A percentile compares a stretch with the other conserved stretches of the same genome.
Conservation (phyloP, 2,888 invertebrate genomes). For the Brachypalpus laphriformis region DNA sequence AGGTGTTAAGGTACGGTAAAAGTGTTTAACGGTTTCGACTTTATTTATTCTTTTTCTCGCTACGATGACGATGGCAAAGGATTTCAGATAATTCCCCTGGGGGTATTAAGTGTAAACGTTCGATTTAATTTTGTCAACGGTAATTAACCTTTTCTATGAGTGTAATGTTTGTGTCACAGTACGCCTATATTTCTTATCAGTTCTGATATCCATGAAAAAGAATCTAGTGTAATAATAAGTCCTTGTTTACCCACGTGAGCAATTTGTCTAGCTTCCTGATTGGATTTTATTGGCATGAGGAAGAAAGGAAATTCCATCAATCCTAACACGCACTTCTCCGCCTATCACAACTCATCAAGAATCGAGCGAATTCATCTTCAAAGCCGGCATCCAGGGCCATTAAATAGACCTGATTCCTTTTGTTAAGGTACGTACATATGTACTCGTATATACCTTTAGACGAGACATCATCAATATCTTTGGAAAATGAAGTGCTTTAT, state of each 20-base stretch:
- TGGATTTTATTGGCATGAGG: neutral
- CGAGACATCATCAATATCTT: slow-evolving; percentile 36
- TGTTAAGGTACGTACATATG: slow-evolving; percentile 46
- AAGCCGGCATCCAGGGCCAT: slow-evolving; percentile 37
- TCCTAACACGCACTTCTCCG: slow-evolving; percentile 4
- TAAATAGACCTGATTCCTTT: slow-evolving; percentile 35
- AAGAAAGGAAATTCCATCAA: neutral
- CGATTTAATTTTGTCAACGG: slow-evolving; percentile 35
- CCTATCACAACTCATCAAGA: slow-evolving; percentile 3
- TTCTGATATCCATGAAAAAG: neutral
- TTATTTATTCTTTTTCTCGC: neutral
- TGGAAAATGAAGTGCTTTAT: slow-evolving; percentile 24
- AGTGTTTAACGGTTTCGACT: slow-evolving; percentile 27
- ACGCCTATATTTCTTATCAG: slow-evolving; percentile 27
- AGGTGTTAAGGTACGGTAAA: slow-evolving; percentile 3
- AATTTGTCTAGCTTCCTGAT: slow-evolving; percentile 3
- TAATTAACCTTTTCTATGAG: slow-evolving; percentile 25
- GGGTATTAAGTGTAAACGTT: slow-evolving; percentile 27
- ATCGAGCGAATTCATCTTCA: slow-evolving; percentile 16
- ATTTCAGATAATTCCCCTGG: slow-evolving; percentile 25
- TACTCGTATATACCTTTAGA: neutral
- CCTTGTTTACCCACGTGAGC: slow-evolving; percentile 3
- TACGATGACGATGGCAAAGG: slow-evolving; percentile 15
- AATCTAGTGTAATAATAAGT: neutral
- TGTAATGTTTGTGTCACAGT: slow-evolving; percentile 12